Evolutionary conservation across 2,113 vertebrate species (phyloP), one percentile per base, ranked within the genome.

Genomic region (Dasyurus viverrinus): DNA sequence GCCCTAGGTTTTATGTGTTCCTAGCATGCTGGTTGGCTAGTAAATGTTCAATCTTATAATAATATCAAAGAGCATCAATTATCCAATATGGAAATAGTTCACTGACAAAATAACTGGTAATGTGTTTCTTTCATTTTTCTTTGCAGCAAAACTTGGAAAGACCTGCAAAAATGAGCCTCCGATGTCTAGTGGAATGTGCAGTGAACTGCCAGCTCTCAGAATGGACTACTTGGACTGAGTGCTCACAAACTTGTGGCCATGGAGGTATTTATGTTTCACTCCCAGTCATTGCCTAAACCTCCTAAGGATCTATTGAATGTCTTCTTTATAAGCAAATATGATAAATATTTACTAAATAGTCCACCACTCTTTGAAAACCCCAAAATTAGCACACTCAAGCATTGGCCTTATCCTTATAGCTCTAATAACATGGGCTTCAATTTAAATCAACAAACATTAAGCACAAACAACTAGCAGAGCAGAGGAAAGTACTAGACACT

Each of bases 151-250:
- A 92, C 42, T 97, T 99, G 98, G 98, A 98, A 97, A 99, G 98
- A 93, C 98, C 98, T 0, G 93, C 97, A 98, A 98, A 94, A 96
- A 98, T 99, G 93, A 98, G 97, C 12, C 98, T 98, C 89, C 97
- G 91, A 46, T 99, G 99, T 8, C 91, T 97, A 96, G 99, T 99
- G 89, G 98, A 99, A 16, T 99, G 99, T 54, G 98, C 99, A 0
- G 98, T 99, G 94, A 99, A 99, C 98, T 99, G 99, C 97, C 98
- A 98, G 36, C 99, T 99, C 53, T 99, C 99, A 0, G 99, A 99
- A 0, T 99, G 99, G 99, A 99, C 99, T 0, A n/a, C 98, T 4
- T 99, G 99, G 99, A 99, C 99, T 0, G 98, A 98, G 42, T 99
- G 99, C 95, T 99, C 99, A 11, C 99, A 99, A 89, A 99, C 99